Evolutionary conservation across 2,888 invertebrate genomes (phyloP).

Genomic region (Scaptomyza tumidula): DNA sequence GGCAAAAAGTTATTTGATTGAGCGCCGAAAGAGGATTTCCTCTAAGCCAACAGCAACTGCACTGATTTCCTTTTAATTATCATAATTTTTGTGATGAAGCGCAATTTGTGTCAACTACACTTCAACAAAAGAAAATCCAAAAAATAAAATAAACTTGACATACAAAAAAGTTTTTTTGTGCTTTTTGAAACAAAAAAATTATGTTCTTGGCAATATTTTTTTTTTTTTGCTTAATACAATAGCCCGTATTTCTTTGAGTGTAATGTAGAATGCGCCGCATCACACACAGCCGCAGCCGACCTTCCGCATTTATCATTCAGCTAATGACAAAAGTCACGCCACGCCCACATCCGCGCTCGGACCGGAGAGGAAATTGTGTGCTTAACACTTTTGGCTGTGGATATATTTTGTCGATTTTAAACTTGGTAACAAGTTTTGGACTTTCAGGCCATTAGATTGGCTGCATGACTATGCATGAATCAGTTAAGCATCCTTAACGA

Average conservation of each 20-base stretch:
- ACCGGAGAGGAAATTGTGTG: conserved; percentile 24
- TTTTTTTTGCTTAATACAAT: background rate
- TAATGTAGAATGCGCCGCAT: background rate
- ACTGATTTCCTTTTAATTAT: conserved; percentile 74
- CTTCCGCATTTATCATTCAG: conserved; percentile 4
- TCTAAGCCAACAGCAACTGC: conserved; percentile 3
- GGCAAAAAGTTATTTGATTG: conserved; percentile 23
- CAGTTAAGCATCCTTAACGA: background rate
- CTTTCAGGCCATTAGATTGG: conserved; percentile 1
- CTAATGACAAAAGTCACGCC: conserved; percentile 24
- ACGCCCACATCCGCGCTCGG: background rate
- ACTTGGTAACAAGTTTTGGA: background rate
- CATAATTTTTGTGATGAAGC: conserved; percentile 63
- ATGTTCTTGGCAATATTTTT: background rate
- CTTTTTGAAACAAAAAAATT: background rate
- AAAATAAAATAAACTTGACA: no score
- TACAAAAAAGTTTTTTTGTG: no score
- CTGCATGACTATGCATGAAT: conserved; percentile 4
- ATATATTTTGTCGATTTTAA: background rate
- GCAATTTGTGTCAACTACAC: conserved; percentile 36
- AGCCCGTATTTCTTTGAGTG: background rate
- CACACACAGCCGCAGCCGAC: conserved; percentile 2
- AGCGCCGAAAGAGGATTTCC: background rate
- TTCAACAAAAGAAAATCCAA: background rate
- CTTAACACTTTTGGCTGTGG: conserved; percentile 10